Evolutionary conservation across 2,888 invertebrate species (phyloP), one percentile per base, ranked within the genome.

Genomic region (Orthosia incerta): DNA sequence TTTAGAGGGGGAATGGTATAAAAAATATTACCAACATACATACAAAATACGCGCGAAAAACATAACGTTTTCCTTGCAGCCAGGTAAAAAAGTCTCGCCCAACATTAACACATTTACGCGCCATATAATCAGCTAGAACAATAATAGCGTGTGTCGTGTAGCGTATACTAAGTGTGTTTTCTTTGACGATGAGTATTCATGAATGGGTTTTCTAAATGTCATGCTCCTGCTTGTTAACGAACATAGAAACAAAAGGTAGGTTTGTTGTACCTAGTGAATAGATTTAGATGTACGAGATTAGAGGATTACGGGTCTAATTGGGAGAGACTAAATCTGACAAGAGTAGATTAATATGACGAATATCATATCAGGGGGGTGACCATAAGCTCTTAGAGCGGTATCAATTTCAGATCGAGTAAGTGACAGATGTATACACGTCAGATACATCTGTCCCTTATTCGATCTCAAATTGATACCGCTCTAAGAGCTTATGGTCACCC

Each of bases 101-200:
- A 23, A 71, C 61, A 60, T 65, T 57, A 70, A 59, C 57, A 20
- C 61, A 73, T 59, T 53, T 80, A 71, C 59, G 60, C 39, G 15
- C 46, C 65, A 59, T 63, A 56, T 75, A 73, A 80, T 77, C 66
- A 67, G 48, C 50, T 62, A 63, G 51, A 69, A 63, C 60, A 74
- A 83, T 66, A 64, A 77, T 64, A 50, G 45, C 65, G 74, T 78
- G 65, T 60, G 50, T 82, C 45, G 53, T 39, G 66, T 71, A 77
- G 59, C 76, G 71, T 79, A 61, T 68, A 65, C 61, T 85, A 74
- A 69, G 18, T 70, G 18, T 83, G 65, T 74, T 66, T 18, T 56
- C 69, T 71, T 75, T 63, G 56, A 72, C 60, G 73, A 86, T 79
- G 84, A 76, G 73, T 60, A 74, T 72, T 85, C 56, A 77, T 84